Conservation (phyloP, 2,797 vertebrate genomes). For the Lepilemur ruficaudatus region DNA sequence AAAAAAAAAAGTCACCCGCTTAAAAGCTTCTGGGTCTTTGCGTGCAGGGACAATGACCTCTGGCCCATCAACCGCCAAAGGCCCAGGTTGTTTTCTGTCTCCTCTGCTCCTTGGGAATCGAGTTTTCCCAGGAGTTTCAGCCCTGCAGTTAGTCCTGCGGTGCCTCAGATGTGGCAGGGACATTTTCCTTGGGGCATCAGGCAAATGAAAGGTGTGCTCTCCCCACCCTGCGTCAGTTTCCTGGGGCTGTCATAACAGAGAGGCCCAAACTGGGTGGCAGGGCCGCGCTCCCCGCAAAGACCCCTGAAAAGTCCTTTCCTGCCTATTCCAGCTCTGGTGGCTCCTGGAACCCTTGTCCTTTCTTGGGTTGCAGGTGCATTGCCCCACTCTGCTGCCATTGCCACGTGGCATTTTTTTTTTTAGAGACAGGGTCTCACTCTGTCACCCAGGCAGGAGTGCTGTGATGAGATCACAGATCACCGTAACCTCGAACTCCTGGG, state of each 20-base stretch:
- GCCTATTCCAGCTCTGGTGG: neutral
- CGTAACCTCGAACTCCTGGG: neutral
- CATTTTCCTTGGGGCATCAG: neutral
- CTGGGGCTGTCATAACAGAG: neutral
- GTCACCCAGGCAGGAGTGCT: neutral
- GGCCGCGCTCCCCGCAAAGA: fast-evolving
- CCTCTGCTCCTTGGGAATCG: neutral
- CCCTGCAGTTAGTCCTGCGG: fast-evolving
- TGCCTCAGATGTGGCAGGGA: neutral
- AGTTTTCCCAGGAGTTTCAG: neutral
- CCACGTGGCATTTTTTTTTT: neutral
- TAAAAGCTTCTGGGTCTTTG: neutral
- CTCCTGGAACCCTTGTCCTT: neutral
- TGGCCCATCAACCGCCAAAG: neutral
- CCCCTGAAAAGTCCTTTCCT: neutral
- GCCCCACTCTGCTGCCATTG: fast-evolving
- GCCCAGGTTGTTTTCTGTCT: neutral
- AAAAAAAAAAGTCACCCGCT: neutral
- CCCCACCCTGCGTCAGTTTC: neutral
- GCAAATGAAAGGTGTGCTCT: neutral
- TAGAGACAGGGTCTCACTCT: neutral
- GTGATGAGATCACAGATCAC: neutral
- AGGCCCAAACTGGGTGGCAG: neutral
- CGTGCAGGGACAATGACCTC: too few species aligned
- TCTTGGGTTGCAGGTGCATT: neutral